phyloP scores from a whole-genome alignment of 2,888 invertebrate species.

The Mesoligia furuncula region DNA sequence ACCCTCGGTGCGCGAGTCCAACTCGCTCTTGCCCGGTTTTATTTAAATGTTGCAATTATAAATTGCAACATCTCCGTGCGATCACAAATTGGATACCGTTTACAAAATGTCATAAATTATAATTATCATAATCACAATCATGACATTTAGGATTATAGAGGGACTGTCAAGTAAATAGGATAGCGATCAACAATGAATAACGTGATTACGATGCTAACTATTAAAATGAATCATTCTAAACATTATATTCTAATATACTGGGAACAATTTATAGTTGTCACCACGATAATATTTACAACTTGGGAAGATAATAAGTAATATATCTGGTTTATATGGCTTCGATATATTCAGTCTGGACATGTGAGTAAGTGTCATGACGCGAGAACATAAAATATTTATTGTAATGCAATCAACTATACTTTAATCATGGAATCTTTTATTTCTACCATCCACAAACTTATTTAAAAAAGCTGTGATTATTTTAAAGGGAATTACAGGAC shows the following conservation, averaged over 20 bases:
- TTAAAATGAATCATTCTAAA: constrained; percentile 52
- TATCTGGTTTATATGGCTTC: constrained; percentile 39
- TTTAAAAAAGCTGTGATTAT: neutral
- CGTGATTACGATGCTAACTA: constrained; percentile 28
- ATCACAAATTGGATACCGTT: neutral
- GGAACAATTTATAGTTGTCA: constrained; percentile 56
- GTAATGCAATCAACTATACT: constrained; percentile 13
- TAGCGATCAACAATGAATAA: constrained; percentile 33
- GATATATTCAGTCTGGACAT: constrained; percentile 36
- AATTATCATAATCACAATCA: constrained; percentile 29
- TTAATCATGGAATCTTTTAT: neutral
- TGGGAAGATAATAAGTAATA: constrained; percentile 51
- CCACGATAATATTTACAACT: constrained; percentile 48
- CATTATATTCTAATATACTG: constrained; percentile 44
- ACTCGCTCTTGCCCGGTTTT: too few species aligned
- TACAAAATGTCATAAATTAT: constrained; percentile 6
- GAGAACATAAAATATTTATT: constrained; percentile 33
- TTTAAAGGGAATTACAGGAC: neutral
- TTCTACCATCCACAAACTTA: neutral
- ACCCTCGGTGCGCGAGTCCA: too few species aligned
- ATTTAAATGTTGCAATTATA: neutral
- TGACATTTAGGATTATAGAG: constrained; percentile 20
- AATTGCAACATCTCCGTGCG: neutral
- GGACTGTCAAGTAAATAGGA: constrained; percentile 36
- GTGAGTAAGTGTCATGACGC: constrained; percentile 10